Evolutionary conservation across 2,113 vertebrate species (phyloP).

Genomic region (Mohoua ochrocephala): DNA sequence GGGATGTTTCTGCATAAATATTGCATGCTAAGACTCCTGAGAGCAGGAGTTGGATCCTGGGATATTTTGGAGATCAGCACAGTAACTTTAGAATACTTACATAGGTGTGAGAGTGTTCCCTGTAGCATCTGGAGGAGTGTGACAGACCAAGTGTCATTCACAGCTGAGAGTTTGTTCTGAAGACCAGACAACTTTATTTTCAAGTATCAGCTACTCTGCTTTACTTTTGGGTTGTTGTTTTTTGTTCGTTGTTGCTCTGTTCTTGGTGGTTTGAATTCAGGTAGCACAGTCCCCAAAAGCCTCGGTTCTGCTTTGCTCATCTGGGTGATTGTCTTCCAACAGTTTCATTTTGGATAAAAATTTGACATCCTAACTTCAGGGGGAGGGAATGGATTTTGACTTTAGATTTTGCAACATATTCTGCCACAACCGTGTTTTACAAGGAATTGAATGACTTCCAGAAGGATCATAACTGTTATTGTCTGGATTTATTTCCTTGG

Average conservation of each 20-base stretch:
- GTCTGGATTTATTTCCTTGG: not conserved
- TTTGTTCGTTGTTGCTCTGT: not conserved
- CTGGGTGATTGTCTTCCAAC: not conserved
- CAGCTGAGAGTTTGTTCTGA: not conserved
- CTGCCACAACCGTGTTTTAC: not conserved
- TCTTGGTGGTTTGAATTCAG: not conserved
- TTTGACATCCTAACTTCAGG: not conserved
- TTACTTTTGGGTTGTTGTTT: not conserved
- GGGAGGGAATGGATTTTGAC: not conserved
- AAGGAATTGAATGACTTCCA: not conserved
- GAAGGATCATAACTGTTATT: not conserved
- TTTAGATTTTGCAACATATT: not conserved
- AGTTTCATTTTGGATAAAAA: not conserved
- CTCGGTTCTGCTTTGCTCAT: not conserved
- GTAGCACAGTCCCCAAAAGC: not conserved
- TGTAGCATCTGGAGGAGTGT: not conserved
- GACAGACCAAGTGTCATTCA: not conserved
- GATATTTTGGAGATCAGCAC: not conserved
- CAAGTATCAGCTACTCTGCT: not conserved
- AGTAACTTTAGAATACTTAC: not conserved
- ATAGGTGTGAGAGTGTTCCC: rapidly evolving
- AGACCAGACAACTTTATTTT: not conserved
- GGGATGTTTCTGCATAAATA: not conserved
- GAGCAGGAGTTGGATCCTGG: not conserved
- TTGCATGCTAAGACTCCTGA: not conserved